A percentile compares a stretch with the other conserved stretches of the same genome.
Conservation (phyloP, 1,140 invertebrate genomes). For the Rhizoglyphus robini region DNA sequence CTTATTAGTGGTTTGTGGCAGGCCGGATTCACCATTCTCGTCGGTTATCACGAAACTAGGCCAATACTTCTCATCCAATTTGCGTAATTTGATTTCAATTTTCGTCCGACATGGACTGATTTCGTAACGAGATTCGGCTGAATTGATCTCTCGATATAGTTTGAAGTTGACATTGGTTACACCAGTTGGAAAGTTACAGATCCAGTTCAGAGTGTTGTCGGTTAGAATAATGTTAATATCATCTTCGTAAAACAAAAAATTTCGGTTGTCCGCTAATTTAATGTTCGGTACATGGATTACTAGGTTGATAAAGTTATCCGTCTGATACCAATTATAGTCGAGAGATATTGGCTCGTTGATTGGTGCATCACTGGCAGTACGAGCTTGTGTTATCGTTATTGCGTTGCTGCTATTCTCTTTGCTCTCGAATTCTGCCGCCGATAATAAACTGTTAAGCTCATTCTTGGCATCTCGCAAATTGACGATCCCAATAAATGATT, state of each 20-base stretch:
- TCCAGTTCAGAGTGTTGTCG: slow-evolving; percentile 14
- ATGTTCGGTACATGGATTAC: slow-evolving; percentile 18
- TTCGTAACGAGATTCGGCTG: slow-evolving; percentile 1
- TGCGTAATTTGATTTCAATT: slow-evolving; percentile 13
- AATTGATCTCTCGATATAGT: slow-evolving; percentile 17
- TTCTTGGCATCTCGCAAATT: slow-evolving; percentile 3
- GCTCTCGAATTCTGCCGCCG: slow-evolving; percentile 1
- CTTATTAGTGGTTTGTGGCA: too few relatives aligned
- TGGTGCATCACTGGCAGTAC: not conserved
- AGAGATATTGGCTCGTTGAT: not conserved
- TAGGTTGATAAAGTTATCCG: slow-evolving; percentile 11
- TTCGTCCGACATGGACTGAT: slow-evolving; percentile 6
- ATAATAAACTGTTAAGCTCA: slow-evolving; percentile 8
- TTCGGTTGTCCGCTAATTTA: not conserved
- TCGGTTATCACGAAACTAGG: not conserved
- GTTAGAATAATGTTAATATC: slow-evolving; percentile 18
- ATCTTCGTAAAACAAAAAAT: slow-evolving; percentile 14
- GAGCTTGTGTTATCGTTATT: not conserved
- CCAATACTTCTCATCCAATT: slow-evolving; percentile 1
- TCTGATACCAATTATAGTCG: slow-evolving; percentile 22
- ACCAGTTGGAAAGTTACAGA: slow-evolving; percentile 10
- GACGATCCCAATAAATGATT: slow-evolving; percentile 14
- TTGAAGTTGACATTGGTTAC: slow-evolving; percentile 12
- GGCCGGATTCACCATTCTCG: not conserved
- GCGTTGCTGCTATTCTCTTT: not conserved